Base-by-base conservation (phyloP, 2,113 vertebrate genomes). In the Chloropsis cyanopogon region DNA sequence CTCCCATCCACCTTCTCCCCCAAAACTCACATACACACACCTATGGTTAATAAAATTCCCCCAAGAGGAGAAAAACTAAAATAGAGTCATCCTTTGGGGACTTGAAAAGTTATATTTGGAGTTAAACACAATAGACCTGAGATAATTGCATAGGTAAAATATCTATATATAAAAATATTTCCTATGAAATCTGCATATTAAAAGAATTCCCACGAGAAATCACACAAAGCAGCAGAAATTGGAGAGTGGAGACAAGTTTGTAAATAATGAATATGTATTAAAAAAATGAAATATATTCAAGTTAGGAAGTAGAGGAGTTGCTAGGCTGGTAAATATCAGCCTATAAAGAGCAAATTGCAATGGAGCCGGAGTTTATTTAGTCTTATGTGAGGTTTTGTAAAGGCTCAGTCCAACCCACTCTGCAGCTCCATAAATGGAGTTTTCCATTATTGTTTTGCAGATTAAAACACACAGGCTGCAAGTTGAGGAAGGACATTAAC, bases 211-310 rank as follows among this genome's bases (percentile, higher is more conserved):
- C 92, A 15, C 0, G 37, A 96, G 95, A 79, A 94, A 93, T 86
- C 95, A 44, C 52, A 91, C 81, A 93, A 95, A 95, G 88, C 66
- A 87, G 86, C 78, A 73, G 68, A 93, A 97, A 87, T 88, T 82
- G 89, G 75, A 89, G 85, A 94, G 94, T 91, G 86, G 95, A 97
- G 97, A 92, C 59, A 95, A 97, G 91, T 95, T 96, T 80, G 94
- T 97, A 97, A 96, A 97, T 97, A 97, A 85, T 88, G 92, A 95
- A 84, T 96, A 90, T 96, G 93, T 95, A 96, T 97, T 96, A 80
- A 54, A 95, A 86, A 82, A 92, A 82, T 50, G 80, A 93, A 90
- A 95, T 91, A 92, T 78, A 93, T 95, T 97, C 89, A 78, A 77
- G 86, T 95, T 96, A 87, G 82, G 91, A 96, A 96, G 72, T 68